A percentile compares a stretch with the other conserved stretches of the same genome.
Evolutionary conservation across 2,888 invertebrate species (phyloP).

Genomic region (Aspidiotus rigidus): DNA sequence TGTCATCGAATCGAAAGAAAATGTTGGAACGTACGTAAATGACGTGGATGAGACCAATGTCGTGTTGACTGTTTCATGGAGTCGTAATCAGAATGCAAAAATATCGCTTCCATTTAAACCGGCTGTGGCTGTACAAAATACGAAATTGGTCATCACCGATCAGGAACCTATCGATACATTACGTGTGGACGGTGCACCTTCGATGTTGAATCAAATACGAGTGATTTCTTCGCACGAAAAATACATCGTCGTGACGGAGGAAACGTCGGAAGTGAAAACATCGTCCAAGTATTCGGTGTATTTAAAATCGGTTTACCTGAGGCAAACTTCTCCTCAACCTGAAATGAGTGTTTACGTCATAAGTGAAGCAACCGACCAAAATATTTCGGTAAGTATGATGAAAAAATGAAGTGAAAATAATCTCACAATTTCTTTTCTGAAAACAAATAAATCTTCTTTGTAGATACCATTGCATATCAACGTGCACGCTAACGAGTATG

Average conservation of each 20-base stretch:
- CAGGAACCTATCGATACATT: conserved; percentile 14
- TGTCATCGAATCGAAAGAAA: conserved; percentile 16
- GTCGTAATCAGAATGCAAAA: conserved; percentile 9
- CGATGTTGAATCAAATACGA: conserved; percentile 10
- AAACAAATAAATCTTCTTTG: not conserved
- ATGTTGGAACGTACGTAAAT: not conserved
- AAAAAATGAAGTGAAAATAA: not conserved
- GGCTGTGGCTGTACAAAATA: conserved; percentile 5
- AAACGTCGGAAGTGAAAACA: conserved; percentile 3
- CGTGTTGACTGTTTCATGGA: conserved; percentile 18
- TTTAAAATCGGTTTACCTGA: conserved; percentile 17
- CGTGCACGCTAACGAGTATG: conserved; percentile 15
- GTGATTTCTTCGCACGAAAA: conserved; percentile 8
- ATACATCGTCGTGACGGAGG: conserved; percentile 16
- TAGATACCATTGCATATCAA: conserved; percentile 19
- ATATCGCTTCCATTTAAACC: conserved; percentile 21
- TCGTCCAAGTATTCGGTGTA: conserved; percentile 17
- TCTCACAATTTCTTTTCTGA: not conserved
- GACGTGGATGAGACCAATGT: not conserved
- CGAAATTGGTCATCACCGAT: conserved; percentile 7
- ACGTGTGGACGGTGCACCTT: conserved; percentile 14
- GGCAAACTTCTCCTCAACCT: not conserved
- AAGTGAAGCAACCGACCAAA: conserved; percentile 10
- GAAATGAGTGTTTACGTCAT: conserved; percentile 9
- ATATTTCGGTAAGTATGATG: conserved; percentile 10